Percentiles rank a stretch among this genome's conserved stretches.
Evolutionary conservation across 1,140 invertebrate species (phyloP).

Genomic region (Drusus annulatus): DNA sequence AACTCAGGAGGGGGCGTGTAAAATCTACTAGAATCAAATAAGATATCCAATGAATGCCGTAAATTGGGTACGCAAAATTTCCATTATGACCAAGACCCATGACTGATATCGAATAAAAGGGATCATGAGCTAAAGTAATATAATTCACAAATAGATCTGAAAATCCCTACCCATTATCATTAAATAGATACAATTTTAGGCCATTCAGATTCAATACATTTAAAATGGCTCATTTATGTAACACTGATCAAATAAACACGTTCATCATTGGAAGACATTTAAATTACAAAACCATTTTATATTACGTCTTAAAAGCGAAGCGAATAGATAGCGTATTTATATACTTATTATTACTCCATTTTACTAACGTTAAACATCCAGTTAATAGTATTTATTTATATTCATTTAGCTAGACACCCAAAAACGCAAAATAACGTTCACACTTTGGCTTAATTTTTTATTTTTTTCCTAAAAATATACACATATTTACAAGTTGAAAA

Average conservation of each 20-base stretch:
- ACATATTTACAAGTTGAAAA: background rate
- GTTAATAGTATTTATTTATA: constrained; percentile 8
- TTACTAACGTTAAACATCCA: constrained; percentile 5
- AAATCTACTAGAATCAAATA: too few species aligned
- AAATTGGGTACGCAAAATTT: too few species aligned
- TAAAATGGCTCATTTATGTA: background rate
- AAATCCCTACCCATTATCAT: too few species aligned
- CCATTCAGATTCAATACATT: background rate
- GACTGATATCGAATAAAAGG: too few species aligned
- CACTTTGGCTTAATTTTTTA: constrained; percentile 3
- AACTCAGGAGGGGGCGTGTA: too few species aligned
- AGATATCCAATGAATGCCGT: too few species aligned
- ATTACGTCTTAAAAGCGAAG: constrained; percentile 5
- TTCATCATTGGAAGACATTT: constrained; percentile 19
- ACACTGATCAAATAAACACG: too few species aligned
- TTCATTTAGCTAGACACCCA: constrained; percentile 25
- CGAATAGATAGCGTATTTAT: background rate
- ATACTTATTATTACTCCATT: background rate
- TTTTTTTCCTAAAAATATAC: background rate
- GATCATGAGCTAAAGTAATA: too few species aligned
- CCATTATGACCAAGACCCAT: too few species aligned
- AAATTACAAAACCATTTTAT: constrained; percentile 24
- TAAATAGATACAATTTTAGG: background rate
- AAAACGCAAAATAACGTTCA: constrained; percentile 14
- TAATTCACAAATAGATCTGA: too few species aligned